A percentile compares a stretch with the other conserved stretches of the same genome.
These are phyloP conservation scores for Caenorhabditis imperialis DNA, from an alignment of 2,888 invertebrate species.

Conservation along the genomic window DNA sequence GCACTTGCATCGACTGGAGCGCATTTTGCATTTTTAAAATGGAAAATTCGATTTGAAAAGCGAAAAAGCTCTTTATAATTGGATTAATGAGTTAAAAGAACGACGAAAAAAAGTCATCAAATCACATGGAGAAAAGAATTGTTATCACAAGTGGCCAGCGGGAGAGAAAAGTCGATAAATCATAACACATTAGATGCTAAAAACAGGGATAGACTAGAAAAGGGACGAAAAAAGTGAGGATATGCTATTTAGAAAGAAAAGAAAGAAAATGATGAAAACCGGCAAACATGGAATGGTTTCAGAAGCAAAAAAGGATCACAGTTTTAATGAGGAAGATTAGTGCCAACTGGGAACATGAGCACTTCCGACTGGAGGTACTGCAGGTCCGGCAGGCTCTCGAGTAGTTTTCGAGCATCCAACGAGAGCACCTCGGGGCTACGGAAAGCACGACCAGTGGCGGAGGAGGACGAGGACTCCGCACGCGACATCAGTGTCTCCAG, in stretches of 20 bases:
- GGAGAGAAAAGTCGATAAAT: conserved; percentile 7
- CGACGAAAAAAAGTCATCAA: neutral
- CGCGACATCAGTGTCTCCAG: conserved; percentile 51
- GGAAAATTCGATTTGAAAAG: conserved; percentile 7
- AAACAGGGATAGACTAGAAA: conserved; percentile 1
- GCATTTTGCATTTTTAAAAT: neutral
- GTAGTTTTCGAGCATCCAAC: conserved; percentile 68
- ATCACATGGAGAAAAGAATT: conserved; percentile 17
- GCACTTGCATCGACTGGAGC: conserved; percentile 3
- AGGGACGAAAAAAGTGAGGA: neutral
- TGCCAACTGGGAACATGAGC: conserved; percentile 68
- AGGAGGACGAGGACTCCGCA: conserved; percentile 8
- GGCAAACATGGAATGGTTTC: neutral
- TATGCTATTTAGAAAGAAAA: neutral
- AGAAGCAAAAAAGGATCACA: neutral
- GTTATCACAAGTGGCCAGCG: conserved; percentile 47
- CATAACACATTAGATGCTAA: conserved; percentile 33
- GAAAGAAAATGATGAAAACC: neutral
- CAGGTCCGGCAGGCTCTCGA: conserved; percentile 69
- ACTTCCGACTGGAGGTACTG: conserved; percentile 64
- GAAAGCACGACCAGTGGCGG: conserved; percentile 22
- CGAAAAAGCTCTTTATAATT: conserved; percentile 13
- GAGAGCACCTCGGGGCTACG: conserved; percentile 63
- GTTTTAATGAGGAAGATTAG: conserved; percentile 26
- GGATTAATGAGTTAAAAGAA: neutral